Evolutionary conservation across 2,113 vertebrate species (phyloP).

Genomic region (pig (Sus scrofa)): DNA sequence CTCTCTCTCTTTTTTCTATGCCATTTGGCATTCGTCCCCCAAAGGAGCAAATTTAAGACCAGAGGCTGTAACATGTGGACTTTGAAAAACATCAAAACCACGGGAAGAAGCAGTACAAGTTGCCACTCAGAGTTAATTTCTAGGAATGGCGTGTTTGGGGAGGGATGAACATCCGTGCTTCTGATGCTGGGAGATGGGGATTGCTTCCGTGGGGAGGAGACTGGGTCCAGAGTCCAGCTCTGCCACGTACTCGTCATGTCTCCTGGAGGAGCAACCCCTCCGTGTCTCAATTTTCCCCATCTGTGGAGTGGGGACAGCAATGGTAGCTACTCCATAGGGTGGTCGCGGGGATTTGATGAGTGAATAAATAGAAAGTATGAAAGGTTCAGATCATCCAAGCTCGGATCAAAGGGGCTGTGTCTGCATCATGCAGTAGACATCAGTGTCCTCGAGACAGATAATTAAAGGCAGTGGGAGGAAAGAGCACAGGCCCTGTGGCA

Average conservation of each 20-base stretch:
- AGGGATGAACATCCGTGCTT: conserved; percentile 29
- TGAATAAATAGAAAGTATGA: not conserved
- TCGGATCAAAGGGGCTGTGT: not conserved
- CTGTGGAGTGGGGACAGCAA: not conserved
- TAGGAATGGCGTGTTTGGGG: conserved; percentile 29
- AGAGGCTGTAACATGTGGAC: conserved; percentile 18
- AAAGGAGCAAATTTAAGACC: conserved; percentile 64
- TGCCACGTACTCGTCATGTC: not conserved
- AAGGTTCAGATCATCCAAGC: not conserved
- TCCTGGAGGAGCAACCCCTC: not conserved
- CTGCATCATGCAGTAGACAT: not conserved
- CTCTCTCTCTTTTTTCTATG: not conserved
- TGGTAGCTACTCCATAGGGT: not conserved
- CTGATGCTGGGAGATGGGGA: not conserved
- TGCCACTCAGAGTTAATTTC: conserved; percentile 44
- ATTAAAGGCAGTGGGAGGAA: conserved; percentile 12
- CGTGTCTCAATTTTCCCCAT: not conserved
- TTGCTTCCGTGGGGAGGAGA: not conserved
- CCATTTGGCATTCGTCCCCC: conserved; percentile 62
- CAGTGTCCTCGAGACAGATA: not conserved
- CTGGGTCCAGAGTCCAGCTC: not conserved
- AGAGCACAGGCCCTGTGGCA: not conserved
- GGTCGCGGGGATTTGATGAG: not conserved
- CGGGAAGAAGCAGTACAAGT: conserved; percentile 34
- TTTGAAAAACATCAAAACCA: conserved; percentile 65